Base-by-base conservation (phyloP, 2,888 invertebrate species). In the Drosophila imparisetae region DNA sequence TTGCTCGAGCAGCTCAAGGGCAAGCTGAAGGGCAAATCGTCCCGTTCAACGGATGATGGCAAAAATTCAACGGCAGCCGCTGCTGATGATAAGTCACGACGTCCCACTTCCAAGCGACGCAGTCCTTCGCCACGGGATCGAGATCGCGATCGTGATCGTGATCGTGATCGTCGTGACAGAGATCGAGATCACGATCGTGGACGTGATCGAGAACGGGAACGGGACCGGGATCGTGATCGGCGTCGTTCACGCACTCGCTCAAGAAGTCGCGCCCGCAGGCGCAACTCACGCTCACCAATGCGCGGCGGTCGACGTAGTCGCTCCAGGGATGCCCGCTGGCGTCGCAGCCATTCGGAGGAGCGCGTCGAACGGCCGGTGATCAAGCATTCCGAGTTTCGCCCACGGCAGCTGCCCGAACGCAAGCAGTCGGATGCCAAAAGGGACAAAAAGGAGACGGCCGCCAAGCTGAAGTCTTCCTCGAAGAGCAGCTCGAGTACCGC, bases 1-100 rank as follows among this genome's bases (percentile, higher is more conserved):
- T 91, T 95, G 11, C 86, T 95, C 8, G 94, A 95, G 74, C 94
- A 93, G 57, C 82, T 93, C 2, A 92, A 92, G 81, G 92, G 92
- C 29, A 92, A 91, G 81, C 85, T 92, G 32, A 92, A 92, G 85
- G 92, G 89, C 79, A 93, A 92, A 79, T 75, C 88, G 79, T 78
- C 88, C 42, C 80, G 78, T 13, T 82, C 87, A 13, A 79, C 75
- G 2, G 64, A 72, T 6, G 80, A 82, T 0, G 93, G 75, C 93
- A 72, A 60, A n/a, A 72, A 66, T 24, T 57, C 72, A 15, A 36
- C 65, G 27, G 53, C 60, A 24, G 32, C 67, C 2, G 45, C 66
- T 3, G 38, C 90, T 79, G 80, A 84, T 66, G 82, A 92, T 64
- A 82, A 93, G 74, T 61, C 78, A 0, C 66, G 64, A 4, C 75